Base-by-base conservation (phyloP, 1,140 invertebrate species). In the Gryon sp. region DNA sequence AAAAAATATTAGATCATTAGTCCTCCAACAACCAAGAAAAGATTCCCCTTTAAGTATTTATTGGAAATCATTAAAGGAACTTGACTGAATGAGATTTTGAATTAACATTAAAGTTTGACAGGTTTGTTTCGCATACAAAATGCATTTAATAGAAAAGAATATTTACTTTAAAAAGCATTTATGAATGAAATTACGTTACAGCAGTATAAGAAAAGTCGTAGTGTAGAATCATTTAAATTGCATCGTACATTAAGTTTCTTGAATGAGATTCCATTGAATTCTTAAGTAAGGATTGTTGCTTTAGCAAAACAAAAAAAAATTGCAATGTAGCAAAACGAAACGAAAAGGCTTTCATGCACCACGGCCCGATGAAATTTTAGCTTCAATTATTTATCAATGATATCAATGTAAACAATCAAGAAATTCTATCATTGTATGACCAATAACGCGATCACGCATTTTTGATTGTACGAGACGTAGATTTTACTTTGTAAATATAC, bases 281-380 rank as follows among this genome's bases (percentile, higher is more conserved):
- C n/a, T n/a, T n/a, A n/a, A n/a, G n/a, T n/a, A n/a, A n/a, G n/a
- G n/a, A 41, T 20, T 59, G 43, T 65, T 59, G 60, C 8, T 36
- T 59, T 74, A 74, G 70, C 45, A n/a, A n/a, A 16, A 59, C 18
- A 60, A 66, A 50, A 30, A n/a, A n/a, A n/a, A n/a, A n/a, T n/a
- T 20, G 53, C 46, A 22, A 63, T 18, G 38, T 63, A 68, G 63
- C 41, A n/a, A 26, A 26, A 55, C 14, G 46, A 65, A 48, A 79
- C 12, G 34, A 60, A 48, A 75, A 74, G 24, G 55, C 50, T 63
- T 78, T 59, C 14, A 52, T 68, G 62, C 74, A 70, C 65, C 36
- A 32, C 30, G 68, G 65, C 60, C 46, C 50, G 46, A 60, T 20
- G 52, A 50, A 4, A 7, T 4, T 4, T 40, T 11, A 68, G 45